Conservation (phyloP, 2,113 vertebrate genomes). For the Malurus melanocephalus region DNA sequence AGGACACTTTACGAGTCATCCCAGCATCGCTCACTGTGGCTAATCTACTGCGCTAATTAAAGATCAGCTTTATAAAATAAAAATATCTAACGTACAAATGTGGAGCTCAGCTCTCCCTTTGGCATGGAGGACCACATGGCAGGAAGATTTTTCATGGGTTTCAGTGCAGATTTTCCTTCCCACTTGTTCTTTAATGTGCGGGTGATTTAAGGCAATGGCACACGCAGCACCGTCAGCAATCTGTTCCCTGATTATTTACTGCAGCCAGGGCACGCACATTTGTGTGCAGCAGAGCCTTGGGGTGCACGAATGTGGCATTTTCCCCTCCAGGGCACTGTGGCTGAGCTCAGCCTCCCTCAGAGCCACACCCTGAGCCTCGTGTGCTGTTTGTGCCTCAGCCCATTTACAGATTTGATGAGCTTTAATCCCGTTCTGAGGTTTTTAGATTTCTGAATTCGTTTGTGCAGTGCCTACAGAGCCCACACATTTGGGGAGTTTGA, state of each 20-base stretch:
- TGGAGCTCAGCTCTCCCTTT: neutral
- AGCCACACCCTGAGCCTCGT: neutral
- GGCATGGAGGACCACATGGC: neutral
- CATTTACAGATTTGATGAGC: neutral
- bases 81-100: neutral
- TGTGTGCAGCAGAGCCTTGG: neutral
- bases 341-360: neutral
- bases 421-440: neutral
- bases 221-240: neutral
- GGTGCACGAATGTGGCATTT: neutral
- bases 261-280: neutral
- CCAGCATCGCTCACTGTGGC: neutral
- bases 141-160: neutral
- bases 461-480: neutral
- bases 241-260: slow-evolving; percentile 7
- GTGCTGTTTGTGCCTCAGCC: fast-evolving
- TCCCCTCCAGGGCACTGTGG: neutral
- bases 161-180: slow-evolving; percentile 6
- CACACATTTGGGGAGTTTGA: neutral
- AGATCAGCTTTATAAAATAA: slow-evolving; percentile 12
- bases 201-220: neutral
- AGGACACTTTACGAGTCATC: neutral
- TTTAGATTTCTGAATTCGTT: neutral
- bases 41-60: neutral
- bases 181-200: neutral